These are phyloP conservation scores for Neoascia interrupta DNA, from an alignment of 2,888 invertebrate species.

Conservation along the genomic window DNA sequence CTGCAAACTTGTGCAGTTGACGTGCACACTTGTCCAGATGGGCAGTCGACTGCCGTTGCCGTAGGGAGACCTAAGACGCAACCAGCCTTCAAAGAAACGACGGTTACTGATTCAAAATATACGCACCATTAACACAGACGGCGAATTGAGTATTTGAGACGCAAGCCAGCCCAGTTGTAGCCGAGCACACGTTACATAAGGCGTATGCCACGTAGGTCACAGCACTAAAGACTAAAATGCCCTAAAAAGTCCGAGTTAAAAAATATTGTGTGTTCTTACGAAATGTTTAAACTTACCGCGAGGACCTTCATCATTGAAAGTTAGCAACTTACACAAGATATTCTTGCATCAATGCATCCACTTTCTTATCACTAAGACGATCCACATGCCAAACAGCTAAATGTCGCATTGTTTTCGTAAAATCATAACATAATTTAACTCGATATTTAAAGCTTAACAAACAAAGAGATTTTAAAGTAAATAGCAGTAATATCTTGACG, in stretches of 20 bases:
- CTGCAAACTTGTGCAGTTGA: slow-evolving; percentile 5
- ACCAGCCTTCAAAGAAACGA: not conserved
- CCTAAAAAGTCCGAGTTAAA: not conserved
- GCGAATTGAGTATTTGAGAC: slow-evolving; percentile 24
- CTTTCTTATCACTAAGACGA: no score
- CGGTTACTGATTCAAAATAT: not conserved
- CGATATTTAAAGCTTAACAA: no score
- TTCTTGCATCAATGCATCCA: no score
- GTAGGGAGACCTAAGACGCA: slow-evolving; percentile 13
- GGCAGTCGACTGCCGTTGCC: not conserved
- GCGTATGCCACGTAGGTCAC: slow-evolving; percentile 4
- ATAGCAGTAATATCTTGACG: no score
- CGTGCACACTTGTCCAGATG: slow-evolving; percentile 32
- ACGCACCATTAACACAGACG: slow-evolving; percentile 31
- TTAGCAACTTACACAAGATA: no score
- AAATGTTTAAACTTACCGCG: not conserved
- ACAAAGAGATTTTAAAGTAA: no score
- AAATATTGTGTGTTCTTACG: not conserved
- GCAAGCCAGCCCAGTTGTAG: slow-evolving; percentile 26
- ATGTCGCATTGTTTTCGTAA: no score
- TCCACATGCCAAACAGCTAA: no score
- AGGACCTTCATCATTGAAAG: slow-evolving; percentile 11
- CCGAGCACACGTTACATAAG: slow-evolving; percentile 47
- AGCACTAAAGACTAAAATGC: not conserved
- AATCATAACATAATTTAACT: no score